Evolutionary conservation across 2,113 vertebrate genomes (phyloP).

Genomic region (Chlorodrepanis virens): DNA sequence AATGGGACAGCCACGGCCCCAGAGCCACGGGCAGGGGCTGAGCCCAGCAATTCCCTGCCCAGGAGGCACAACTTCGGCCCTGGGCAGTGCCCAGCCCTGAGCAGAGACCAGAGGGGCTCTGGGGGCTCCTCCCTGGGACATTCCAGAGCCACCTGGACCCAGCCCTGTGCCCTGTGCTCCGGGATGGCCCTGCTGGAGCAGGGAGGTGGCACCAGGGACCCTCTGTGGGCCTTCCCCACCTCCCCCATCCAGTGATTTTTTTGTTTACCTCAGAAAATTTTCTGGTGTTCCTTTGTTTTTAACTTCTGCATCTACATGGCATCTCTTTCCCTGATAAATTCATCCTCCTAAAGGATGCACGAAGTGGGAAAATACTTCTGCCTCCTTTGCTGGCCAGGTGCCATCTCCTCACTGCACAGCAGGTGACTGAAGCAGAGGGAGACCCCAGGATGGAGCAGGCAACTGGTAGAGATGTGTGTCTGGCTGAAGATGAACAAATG

Average conservation of each 20-base stretch:
- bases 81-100: not conserved
- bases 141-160: not conserved
- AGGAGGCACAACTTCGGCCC: not conserved
- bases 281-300: not conserved
- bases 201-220: not conserved
- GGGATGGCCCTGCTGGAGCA: not conserved
- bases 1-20: not conserved
- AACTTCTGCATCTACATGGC: not conserved
- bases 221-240: not conserved
- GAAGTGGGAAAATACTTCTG: not conserved
- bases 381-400: not conserved
- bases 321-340: not conserved
- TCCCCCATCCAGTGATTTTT: not conserved
- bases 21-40: rapidly evolving
- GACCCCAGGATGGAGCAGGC: not conserved
- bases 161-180: not conserved
- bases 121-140: not conserved
- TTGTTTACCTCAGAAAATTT: not conserved
- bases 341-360: not conserved
- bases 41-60: not conserved
- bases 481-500: not conserved
- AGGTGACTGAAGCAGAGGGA: not conserved
- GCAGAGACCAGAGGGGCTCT: not conserved
- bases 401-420: not conserved
- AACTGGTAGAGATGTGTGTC: not conserved